Evolutionary conservation across 2,797 vertebrate species (phyloP), one percentile per base, ranked within the genome.

Genomic region (Gymnothorax reevesii): DNA sequence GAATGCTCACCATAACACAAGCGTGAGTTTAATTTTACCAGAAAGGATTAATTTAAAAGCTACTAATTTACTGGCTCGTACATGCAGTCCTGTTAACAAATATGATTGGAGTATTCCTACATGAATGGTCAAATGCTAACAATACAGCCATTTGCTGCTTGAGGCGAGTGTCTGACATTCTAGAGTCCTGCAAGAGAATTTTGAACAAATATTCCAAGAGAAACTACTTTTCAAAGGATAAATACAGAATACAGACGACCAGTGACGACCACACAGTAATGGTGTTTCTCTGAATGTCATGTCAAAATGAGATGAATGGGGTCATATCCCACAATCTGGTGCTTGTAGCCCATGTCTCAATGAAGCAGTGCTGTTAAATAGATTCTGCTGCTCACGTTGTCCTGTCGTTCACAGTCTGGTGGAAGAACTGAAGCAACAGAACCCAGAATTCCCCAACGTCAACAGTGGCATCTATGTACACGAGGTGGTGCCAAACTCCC

Each of bases 1-100:
- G 95, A 90, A 98, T 99, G 97, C 91, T 98, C 83, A 97, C 97
- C 5, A 94, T 98, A 92, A 97, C 97, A 0, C 94, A 95, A n/a
- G 93, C 89, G 97, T 98, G 94, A 95, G 97, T 97, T 82, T 62
- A 75, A 54, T 59, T 79, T 83, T 12, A 42, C 79, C 71, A 12
- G n/a, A 75, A 75, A 10, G 15, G 27, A 5, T 4, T 10, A 33
- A 73, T 42, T 33, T 25, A 12, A 15, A 15, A 49, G 27, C n/a
- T 64, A 15, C 49, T 13, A 15, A 42, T 75, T 42, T 15, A 22
- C 4, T 49, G 33, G 17, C 15, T 55, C 54, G 33, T 52, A 54
- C 52, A n/a, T 1, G 33, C 33, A 42, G 33, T 42, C 33, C 33
- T 42, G 33, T 42, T 1, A 42, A 42, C 33, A 42, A 42, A 42